Conservation (phyloP, 2,888 invertebrate genomes). For the Agrochola circellaris region DNA sequence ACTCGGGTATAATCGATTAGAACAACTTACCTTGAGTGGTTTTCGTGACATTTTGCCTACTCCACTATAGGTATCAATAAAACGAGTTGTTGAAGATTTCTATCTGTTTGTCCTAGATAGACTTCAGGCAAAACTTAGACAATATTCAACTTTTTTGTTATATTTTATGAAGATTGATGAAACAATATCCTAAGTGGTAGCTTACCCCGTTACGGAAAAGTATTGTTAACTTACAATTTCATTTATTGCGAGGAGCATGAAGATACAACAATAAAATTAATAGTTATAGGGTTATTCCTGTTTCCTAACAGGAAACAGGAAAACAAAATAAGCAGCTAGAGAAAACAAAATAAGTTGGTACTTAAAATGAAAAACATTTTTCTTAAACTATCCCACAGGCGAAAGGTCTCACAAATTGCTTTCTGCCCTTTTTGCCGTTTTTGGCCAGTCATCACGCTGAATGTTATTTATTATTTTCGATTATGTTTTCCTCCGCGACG, state of each 20-base stretch:
- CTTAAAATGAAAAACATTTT: background rate
- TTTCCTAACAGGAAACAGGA: background rate
- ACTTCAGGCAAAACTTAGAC: conserved; percentile 16
- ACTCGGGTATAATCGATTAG: background rate
- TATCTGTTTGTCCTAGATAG: conserved; percentile 35
- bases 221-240: conserved; percentile 14
- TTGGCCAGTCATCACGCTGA: background rate
- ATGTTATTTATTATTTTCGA: conserved; percentile 31
- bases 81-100: background rate
- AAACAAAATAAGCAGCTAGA: background rate
- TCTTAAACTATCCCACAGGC: background rate
- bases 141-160: conserved; percentile 15
- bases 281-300: too few relatives aligned
- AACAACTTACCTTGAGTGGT: conserved; percentile 9
- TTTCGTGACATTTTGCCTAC: conserved; percentile 14
- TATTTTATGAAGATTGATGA: conserved; percentile 46
- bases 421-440: conserved; percentile 5
- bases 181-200: conserved; percentile 43
- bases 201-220: conserved; percentile 28
- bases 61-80: background rate
- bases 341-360: background rate
- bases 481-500: background rate
- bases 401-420: conserved; percentile 12
- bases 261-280: background rate
- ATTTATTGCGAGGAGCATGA: conserved; percentile 2